These are phyloP conservation scores for Platorchestia sp. DNA, from an alignment of 1,140 invertebrate genomes.

Conservation along the genomic window DNA sequence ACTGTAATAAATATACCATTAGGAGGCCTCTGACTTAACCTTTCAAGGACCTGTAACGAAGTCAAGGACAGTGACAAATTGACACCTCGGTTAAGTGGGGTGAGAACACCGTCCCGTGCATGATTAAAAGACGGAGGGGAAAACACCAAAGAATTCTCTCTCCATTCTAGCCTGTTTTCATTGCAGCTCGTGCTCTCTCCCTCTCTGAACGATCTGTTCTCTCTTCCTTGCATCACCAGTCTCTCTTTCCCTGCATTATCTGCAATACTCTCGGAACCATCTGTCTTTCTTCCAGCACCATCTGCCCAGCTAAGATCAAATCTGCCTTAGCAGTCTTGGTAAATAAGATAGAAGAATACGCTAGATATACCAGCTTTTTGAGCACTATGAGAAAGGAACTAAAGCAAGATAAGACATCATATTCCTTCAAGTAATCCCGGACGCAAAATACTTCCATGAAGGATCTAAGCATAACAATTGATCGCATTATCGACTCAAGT, in stretches of 20 bases:
- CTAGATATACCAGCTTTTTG: not conserved
- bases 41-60: not conserved
- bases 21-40: not conserved
- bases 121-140: not conserved
- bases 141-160: not conserved
- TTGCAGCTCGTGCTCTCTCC: not conserved
- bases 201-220: not conserved
- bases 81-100: not conserved
- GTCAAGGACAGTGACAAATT: not conserved
- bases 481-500: no score
- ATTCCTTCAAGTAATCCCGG: not conserved
- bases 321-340: not conserved
- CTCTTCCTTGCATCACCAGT: not conserved
- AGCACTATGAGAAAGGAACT: not conserved
- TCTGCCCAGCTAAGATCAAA: not conserved
- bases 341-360: not conserved
- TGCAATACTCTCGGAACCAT: not conserved
- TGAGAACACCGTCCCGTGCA: not conserved
- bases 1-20: not conserved
- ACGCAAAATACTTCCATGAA: not conserved
- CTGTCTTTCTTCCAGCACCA: not conserved
- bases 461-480: not conserved
- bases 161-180: not conserved
- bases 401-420: not conserved
- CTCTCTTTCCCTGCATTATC: not conserved